Base-by-base conservation (phyloP, 2,888 invertebrate species). In the Plemyria rubiginata region DNA sequence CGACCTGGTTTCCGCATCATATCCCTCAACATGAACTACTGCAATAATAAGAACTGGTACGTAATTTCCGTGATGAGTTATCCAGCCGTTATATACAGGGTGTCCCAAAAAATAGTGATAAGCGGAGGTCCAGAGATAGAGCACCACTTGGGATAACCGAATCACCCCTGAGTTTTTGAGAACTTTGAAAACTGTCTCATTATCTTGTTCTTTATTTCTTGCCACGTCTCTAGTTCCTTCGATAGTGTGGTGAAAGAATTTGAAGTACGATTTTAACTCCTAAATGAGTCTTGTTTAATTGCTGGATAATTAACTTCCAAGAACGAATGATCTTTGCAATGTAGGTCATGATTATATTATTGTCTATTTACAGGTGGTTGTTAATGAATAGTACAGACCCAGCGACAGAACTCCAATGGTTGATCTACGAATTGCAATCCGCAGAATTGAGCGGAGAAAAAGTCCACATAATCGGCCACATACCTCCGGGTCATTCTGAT, bases 381-480 rank as follows among this genome's bases (percentile, higher is more conserved):
- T 89, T 98, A 13, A 91, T 99, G 68, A 99, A 99, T 87, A 98
- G 98, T 73, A 99, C 98, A 0, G 99, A 99, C 89, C 99, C 99
- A 0, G 98, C 98, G 0, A 98, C 97, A 0, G 98, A 99, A 82
- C 92, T 99, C 16, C 97, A 98, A 75, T 99, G 99, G 99, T 94
- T 99, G 58, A 97, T 99, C 66, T 96, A 97, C 75, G 98, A 98
- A 82, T 91, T 99, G 11, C 98, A 98, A 81, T 96, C 97, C 11
- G 98, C 99, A 0, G 99, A 99, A 87, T 96, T 97, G 82, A 97
- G 96, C 71, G 97, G 96, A 12, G 98, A 98, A 85, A 98, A 99
- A 86, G 99, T 99, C 11, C 99, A 99, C 79, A 96, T 99, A n/a
- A 96, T 99, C 57, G 98, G 98, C 0, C 99, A 99, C 82, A 98